Base-by-base conservation (phyloP, 2,888 invertebrate species). In the Eustalomyia histrio region DNA sequence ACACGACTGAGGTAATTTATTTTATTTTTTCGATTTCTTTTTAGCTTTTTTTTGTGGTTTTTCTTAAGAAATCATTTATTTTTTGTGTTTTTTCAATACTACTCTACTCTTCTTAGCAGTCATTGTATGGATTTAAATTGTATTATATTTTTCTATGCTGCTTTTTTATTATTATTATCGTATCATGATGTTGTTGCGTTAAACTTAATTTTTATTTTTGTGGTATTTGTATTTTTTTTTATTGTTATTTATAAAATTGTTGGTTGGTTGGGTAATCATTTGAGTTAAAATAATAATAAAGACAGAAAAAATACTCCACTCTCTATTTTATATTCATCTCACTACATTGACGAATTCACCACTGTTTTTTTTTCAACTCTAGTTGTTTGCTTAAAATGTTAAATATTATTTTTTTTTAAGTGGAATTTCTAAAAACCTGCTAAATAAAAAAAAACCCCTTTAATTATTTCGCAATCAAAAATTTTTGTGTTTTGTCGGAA, bases 221-320 rank as follows among this genome's bases (percentile, higher is more conserved):
- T 29, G 60, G 29, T 7, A 43, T 61, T n/a, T n/a, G 52, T 43
- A 24, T 39, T 35, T 39, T 52, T 24, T 24, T 33, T 17, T 63
- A 24, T 10, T 63, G n/a, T 24, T 55, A 63, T 55, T 43, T 55
- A 29, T n/a, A 33, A 29, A 55, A 29, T 21, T 72, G 9, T 61
- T 53, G 58, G 61, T 53, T 72, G 29, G 65, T 74, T 74, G 74
- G 74, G 64, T 65, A 74, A 65, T 61, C 75, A 33, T 14, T 47
- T 57, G 57, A 68, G 57, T 58, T 47, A n/a, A 61, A 24, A 21
- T 24, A 3, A 24, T 24, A 4, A 43, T 2, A 1, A 39, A 39
- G 39, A 39, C n/a, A 12, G 39, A 47, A 47, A 47, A 47, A 47
- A n/a, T n/a, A 14, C 43, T 47, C 43, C 3, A n/a, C 43, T 39